Evolutionary conservation across 2,888 invertebrate genomes (phyloP).

Genomic region (Apoda limacodes): DNA sequence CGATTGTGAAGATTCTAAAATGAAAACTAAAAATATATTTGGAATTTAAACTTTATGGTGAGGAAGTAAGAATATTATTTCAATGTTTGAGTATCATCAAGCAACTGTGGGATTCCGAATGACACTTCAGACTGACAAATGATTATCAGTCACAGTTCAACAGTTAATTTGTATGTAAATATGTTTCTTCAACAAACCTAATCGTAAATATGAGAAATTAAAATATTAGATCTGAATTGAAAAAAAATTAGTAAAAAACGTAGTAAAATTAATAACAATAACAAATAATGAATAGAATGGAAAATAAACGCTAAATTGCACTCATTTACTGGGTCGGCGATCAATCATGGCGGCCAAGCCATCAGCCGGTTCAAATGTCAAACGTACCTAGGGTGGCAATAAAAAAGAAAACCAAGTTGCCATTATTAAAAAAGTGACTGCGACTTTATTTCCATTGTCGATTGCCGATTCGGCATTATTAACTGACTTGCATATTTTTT

Average conservation of each 20-base stretch:
- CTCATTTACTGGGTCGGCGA: slow-evolving; percentile 65
- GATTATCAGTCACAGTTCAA: slow-evolving; percentile 56
- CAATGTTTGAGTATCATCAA: slow-evolving; percentile 19
- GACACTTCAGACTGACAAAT: slow-evolving; percentile 61
- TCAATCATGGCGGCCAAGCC: slow-evolving; percentile 65
- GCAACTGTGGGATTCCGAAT: slow-evolving; percentile 41
- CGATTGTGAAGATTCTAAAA: slow-evolving; percentile 1
- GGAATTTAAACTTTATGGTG: slow-evolving; percentile 35
- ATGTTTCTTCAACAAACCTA: slow-evolving; percentile 23
- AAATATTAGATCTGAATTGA: too few relatives aligned
- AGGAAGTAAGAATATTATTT: slow-evolving; percentile 29
- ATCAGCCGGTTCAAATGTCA: slow-evolving; percentile 69
- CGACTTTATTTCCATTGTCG: slow-evolving; percentile 69
- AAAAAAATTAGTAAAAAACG: too few relatives aligned
- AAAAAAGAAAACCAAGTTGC: slow-evolving; percentile 61
- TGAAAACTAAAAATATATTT: slow-evolving; percentile 5
- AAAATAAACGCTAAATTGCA: slow-evolving; percentile 66
- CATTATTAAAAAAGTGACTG: slow-evolving; percentile 70
- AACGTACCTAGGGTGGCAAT: slow-evolving; percentile 66
- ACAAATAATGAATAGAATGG: slow-evolving; percentile 49
- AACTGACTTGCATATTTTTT: slow-evolving; percentile 70
- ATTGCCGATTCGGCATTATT: slow-evolving; percentile 68
- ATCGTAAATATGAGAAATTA: too few relatives aligned
- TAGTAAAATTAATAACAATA: slow-evolving; percentile 35
- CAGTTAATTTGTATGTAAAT: slow-evolving; percentile 61